Conservation (phyloP, 2,888 invertebrate species). For the Drosophila greeni region DNA sequence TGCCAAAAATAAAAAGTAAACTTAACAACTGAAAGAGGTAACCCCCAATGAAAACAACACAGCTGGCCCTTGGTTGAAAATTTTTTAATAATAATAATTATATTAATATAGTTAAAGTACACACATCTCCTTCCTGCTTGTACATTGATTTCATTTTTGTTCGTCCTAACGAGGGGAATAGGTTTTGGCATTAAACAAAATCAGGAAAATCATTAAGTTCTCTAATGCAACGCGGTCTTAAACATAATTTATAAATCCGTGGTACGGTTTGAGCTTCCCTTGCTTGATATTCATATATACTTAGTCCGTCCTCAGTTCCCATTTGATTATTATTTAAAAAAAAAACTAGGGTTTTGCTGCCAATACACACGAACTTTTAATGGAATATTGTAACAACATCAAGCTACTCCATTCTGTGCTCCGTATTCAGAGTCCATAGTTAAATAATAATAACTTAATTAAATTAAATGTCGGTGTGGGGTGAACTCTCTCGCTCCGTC, state of each 20-base stretch:
- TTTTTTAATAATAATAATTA: constrained; percentile 29
- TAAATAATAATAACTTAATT: constrained; percentile 35
- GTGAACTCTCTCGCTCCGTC: constrained; percentile 6
- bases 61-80: constrained; percentile 46
- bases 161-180: constrained; percentile 10
- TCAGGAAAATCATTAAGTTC: constrained; percentile 7
- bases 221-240: constrained; percentile 15
- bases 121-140: constrained; percentile 29
- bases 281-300: constrained; percentile 4
- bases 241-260: constrained; percentile 15
- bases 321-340: constrained; percentile 9
- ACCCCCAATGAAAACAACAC: constrained; percentile 49
- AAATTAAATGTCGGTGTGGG: constrained; percentile 48
- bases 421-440: neutral
- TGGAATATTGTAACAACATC: constrained; percentile 13
- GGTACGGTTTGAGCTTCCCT: constrained; percentile 18
- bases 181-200: constrained; percentile 18
- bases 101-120: constrained; percentile 43
- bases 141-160: constrained; percentile 41
- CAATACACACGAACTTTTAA: constrained; percentile 11
- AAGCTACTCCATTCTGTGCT: neutral
- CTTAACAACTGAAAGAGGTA: constrained; percentile 25
- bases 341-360: constrained; percentile 4
- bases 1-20: constrained; percentile 31
- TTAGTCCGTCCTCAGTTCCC: constrained; percentile 1